Percentiles rank a stretch among this genome's conserved stretches.
These are phyloP conservation scores for Heliconius erato DNA, from an alignment of 2,888 invertebrate genomes.

Conservation along the genomic window DNA sequence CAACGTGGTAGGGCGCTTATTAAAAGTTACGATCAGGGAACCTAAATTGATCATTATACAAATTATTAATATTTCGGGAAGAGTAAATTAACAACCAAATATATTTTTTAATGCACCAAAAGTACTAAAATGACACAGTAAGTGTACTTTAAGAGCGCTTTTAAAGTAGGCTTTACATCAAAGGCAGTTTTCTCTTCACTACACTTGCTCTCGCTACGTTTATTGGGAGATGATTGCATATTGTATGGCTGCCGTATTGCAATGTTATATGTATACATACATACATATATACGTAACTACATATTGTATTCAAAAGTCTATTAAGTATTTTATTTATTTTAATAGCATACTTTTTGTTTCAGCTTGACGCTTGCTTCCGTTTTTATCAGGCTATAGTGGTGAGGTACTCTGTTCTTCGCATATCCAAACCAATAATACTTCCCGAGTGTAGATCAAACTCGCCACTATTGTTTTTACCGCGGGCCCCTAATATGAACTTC, in stretches of 20 bases:
- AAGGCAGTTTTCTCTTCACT: background rate
- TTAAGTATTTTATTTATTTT: background rate
- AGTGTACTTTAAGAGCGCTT: slow-evolving; percentile 18
- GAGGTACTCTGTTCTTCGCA: too few species aligned
- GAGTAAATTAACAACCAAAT: background rate
- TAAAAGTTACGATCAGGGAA: too few species aligned
- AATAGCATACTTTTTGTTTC: background rate
- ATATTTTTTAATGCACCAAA: background rate
- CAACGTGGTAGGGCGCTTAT: too few species aligned
- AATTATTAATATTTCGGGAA: background rate
- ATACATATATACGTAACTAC: slow-evolving; percentile 21
- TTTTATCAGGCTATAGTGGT: background rate
- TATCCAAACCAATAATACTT: too few species aligned
- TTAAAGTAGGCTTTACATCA: slow-evolving; percentile 4
- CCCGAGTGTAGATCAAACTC: too few species aligned
- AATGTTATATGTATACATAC: slow-evolving; percentile 7
- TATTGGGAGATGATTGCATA: slow-evolving; percentile 31
- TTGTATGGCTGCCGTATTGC: slow-evolving; percentile 18
- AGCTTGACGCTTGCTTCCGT: background rate
- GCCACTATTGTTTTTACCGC: too few species aligned
- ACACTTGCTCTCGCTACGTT: slow-evolving; percentile 22
- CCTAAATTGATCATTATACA: too few species aligned
- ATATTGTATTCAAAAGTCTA: slow-evolving; percentile 9
- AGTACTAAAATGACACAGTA: background rate
- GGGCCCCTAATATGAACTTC: too few species aligned